A percentile compares a stretch with the other conserved stretches of the same genome.
Evolutionary conservation across 2,113 vertebrate species (phyloP).

Genomic region (Tamias sibiricus): DNA sequence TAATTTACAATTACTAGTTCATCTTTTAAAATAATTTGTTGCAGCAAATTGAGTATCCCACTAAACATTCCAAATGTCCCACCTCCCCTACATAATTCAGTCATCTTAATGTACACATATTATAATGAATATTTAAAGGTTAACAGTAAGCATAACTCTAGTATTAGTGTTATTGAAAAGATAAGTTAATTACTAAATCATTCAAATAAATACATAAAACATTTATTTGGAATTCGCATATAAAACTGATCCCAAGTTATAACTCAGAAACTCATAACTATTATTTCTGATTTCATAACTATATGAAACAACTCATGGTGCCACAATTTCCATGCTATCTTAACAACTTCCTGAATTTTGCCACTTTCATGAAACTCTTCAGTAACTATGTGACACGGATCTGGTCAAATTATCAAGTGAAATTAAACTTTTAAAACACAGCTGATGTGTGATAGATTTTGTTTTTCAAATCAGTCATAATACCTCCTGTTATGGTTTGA

Average conservation of each 20-base stretch:
- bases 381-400: background rate
- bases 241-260: background rate
- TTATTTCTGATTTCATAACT: background rate
- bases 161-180: background rate
- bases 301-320: background rate
- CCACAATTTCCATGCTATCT: background rate
- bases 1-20: background rate
- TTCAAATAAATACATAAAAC: background rate
- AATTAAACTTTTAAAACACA: slow-evolving; percentile 3
- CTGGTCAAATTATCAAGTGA: background rate
- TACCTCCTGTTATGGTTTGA: background rate
- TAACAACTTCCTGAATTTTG: background rate
- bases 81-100: background rate
- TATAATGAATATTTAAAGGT: background rate
- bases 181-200: slow-evolving; percentile 7
- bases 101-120: background rate
- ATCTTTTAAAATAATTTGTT: slow-evolving; percentile 18
- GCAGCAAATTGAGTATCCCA: background rate
- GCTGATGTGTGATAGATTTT: background rate
- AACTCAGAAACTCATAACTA: background rate
- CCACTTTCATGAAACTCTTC: background rate
- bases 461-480: background rate
- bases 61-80: background rate
- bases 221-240: background rate
- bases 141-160: background rate